These are phyloP conservation scores for Stomorhina lunata DNA, from an alignment of 2,888 invertebrate species.

Conservation along the genomic window DNA sequence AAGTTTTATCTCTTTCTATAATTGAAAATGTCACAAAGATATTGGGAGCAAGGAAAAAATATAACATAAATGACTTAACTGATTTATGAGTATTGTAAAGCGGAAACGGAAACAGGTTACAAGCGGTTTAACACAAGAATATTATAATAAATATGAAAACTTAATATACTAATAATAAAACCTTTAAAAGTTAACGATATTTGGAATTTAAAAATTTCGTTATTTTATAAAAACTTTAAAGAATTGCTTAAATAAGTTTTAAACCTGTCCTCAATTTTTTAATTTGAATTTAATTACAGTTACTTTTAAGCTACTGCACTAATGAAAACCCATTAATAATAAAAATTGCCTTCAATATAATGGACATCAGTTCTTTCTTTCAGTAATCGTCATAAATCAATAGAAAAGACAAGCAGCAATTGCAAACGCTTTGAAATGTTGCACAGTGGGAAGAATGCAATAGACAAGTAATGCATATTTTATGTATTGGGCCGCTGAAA, in stretches of 20 bases:
- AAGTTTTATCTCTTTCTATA: not conserved
- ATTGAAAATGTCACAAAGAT: slow-evolving; percentile 6
- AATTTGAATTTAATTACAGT: not conserved
- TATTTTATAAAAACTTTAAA: too few species aligned
- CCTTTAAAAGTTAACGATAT: not conserved
- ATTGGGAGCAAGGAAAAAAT: not conserved
- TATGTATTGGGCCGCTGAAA: too few species aligned
- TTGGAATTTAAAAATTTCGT: too few species aligned
- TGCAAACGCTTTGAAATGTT: slow-evolving; percentile 35
- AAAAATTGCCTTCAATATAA: not conserved
- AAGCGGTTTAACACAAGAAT: too few species aligned
- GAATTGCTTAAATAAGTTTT: too few species aligned
- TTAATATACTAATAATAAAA: not conserved
- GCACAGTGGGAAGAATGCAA: too few species aligned
- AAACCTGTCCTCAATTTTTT: not conserved
- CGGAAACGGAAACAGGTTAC: not conserved
- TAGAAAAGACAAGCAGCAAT: slow-evolving; percentile 43
- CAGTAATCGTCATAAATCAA: slow-evolving; percentile 39
- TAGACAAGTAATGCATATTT: too few species aligned
- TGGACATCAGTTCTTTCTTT: not conserved
- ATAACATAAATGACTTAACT: not conserved
- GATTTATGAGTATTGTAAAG: slow-evolving; percentile 31
- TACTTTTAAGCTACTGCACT: not conserved
- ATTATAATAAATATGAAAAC: too few species aligned
- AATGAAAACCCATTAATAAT: not conserved